These are phyloP conservation scores for Catocala fraxini DNA, from an alignment of 2,888 invertebrate genomes.

Conservation along the genomic window DNA sequence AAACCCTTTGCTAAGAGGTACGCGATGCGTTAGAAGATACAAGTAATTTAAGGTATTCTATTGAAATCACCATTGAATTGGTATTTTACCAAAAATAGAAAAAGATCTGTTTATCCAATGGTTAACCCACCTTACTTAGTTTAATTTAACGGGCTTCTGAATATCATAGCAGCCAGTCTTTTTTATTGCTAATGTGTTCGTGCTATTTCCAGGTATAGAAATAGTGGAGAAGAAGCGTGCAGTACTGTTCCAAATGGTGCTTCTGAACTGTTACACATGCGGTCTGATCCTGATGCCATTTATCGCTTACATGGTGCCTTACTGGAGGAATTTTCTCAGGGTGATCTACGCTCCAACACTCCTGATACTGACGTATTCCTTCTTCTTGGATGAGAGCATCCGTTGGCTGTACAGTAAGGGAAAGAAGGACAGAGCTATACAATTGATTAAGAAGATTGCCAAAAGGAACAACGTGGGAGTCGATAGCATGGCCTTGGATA, in stretches of 20 bases:
- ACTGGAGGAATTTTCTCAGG: constrained; percentile 79
- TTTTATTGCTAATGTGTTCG: neutral
- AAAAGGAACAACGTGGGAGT: constrained; percentile 69
- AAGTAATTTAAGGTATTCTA: no score
- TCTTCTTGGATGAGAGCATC: constrained; percentile 80
- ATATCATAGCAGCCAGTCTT: no score
- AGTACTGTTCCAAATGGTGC: constrained; percentile 79
- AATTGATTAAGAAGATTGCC: constrained; percentile 76
- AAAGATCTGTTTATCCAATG: no score
- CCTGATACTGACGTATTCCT: constrained; percentile 72
- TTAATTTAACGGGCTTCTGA: no score
- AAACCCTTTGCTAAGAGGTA: no score
- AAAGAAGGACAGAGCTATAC: constrained; percentile 66
- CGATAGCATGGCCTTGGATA: constrained; percentile 64
- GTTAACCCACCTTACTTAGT: no score
- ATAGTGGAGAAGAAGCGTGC: constrained; percentile 78
- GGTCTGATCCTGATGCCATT: constrained; percentile 79
- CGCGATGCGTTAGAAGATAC: no score
- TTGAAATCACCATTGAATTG: no score
- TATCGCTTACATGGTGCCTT: constrained; percentile 78
- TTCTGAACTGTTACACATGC: constrained; percentile 78
- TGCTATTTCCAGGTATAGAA: constrained; percentile 72
- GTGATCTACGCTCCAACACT: constrained; percentile 80
- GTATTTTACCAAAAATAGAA: no score
- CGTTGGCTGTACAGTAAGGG: constrained; percentile 83